These are phyloP conservation scores for Acanthococcus lagerstroemiae DNA, from an alignment of 2,888 invertebrate species.

Conservation along the genomic window DNA sequence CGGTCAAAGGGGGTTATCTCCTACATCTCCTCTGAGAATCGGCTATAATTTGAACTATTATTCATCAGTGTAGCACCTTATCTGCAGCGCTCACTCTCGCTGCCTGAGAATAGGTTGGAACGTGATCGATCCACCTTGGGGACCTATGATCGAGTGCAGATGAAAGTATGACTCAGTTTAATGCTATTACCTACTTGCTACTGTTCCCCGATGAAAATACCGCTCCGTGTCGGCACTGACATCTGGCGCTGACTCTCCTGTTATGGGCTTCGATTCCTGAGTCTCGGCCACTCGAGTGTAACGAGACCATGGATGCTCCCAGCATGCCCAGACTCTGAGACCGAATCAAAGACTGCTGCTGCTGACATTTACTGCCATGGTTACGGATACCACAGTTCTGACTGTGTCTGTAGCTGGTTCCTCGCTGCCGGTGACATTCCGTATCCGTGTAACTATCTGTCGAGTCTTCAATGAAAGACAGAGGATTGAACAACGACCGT, in stretches of 20 bases:
- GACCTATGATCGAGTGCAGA: no score
- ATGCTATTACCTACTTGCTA: slow-evolving; percentile 30
- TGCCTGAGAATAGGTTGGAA: no score
- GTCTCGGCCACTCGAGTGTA: slow-evolving; percentile 73
- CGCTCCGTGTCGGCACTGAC: slow-evolving; percentile 51
- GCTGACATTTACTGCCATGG: slow-evolving; percentile 12
- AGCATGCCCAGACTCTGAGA: slow-evolving; percentile 43
- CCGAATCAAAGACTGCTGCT: slow-evolving; percentile 33
- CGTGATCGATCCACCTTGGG: no score
- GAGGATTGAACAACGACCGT: slow-evolving; percentile 36
- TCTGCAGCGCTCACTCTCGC: no score
- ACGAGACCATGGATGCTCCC: slow-evolving; percentile 61
- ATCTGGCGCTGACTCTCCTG: slow-evolving; percentile 41
- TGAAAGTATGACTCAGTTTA: no score
- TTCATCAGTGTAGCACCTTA: no score
- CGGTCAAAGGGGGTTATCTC: no score
- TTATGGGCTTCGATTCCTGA: slow-evolving; percentile 54
- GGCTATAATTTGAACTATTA: no score
- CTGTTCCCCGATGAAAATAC: slow-evolving; percentile 29
- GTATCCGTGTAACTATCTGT: slow-evolving; percentile 39
- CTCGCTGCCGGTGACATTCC: slow-evolving; percentile 42
- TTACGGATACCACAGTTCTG: slow-evolving; percentile 12
- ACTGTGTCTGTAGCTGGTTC: slow-evolving; percentile 32
- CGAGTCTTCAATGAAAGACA: slow-evolving; percentile 38
- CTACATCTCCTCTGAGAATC: no score